Base-by-base conservation (phyloP, 2,797 vertebrate species). In the Myotis vivesi region DNA sequence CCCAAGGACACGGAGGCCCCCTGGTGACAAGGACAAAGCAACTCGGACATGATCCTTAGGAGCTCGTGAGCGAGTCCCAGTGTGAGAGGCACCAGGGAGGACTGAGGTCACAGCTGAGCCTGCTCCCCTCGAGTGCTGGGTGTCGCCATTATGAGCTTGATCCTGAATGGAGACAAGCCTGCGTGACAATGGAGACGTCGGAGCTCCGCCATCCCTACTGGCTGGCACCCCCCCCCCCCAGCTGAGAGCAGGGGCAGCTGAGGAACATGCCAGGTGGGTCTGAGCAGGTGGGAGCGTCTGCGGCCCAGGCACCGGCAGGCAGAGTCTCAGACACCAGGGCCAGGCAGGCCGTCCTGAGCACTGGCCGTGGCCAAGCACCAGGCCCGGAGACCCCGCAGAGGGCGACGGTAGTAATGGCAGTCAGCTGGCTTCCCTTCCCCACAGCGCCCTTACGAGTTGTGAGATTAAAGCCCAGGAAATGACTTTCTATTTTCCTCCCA, bases 21-120 rank as follows among this genome's bases (percentile, higher is more conserved):
- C 19, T 0, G 5, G 13, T 49, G 87, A 96, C 94, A 94, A 90
- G 87, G 88, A 93, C 86, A 72, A 72, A 94, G 64, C 16, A 15
- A 49, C 44, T 23, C 46, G 13, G 53, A 94, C 86, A 59, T 33
- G 25, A 36, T 33, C 53, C 89, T 87, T 75, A 55, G 80, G 76
- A 30, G 88, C 0, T 17, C 30, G 0, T 1, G 87, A 90, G 57
- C 25, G 53, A 22, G 49, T 8, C 36, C 36, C 71, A 49, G 17
- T 2, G 72, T 25, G 69, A 87, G 87, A 85, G 36, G 25, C 4
- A 28, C 23, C 62, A 77, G 82, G 76, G 49, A 38, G 77, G 22
- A 10, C 41, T 25, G 36, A 2, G 23, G 25, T 6, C 55, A 12
- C 41, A 19, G 22, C 68, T 13, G 33, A 71, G n/a, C 64, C 33